Conservation (phyloP, 1,140 invertebrate genomes). For the Nasonia vitripennis region DNA sequence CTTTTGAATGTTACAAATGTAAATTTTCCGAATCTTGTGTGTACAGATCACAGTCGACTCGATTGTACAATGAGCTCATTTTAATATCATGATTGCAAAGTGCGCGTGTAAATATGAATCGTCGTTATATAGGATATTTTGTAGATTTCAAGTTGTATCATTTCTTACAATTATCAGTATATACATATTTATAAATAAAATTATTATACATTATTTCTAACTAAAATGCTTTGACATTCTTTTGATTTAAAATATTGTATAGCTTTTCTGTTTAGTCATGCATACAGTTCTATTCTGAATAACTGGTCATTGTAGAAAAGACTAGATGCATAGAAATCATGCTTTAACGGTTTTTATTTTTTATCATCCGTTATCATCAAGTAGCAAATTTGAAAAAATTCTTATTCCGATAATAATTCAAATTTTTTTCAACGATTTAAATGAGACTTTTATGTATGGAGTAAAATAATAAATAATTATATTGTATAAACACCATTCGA, state of each 20-base stretch:
- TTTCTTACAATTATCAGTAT: slow-evolving; percentile 57
- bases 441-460: background rate
- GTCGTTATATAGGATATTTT: slow-evolving; percentile 49
- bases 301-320: background rate
- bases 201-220: slow-evolving; percentile 44
- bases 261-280: background rate
- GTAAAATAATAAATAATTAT: background rate
- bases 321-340: background rate
- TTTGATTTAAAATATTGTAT: background rate
- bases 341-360: background rate
- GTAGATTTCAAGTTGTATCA: slow-evolving; percentile 53
- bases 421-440: background rate
- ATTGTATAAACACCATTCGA: background rate
- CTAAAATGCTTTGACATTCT: background rate
- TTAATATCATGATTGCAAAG: slow-evolving; percentile 40
- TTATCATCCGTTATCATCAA: background rate
- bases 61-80: slow-evolving; percentile 46
- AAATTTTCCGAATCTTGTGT: slow-evolving; percentile 39
- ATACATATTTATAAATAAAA: slow-evolving; percentile 55
- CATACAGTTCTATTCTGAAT: background rate
- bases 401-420: background rate
- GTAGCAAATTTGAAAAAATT: background rate
- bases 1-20: slow-evolving; percentile 40
- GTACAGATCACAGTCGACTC: slow-evolving; percentile 47
- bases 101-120: slow-evolving; percentile 52